These are phyloP conservation scores for Diplazon laetatorius DNA, from an alignment of 2,888 invertebrate species.

Conservation along the genomic window DNA sequence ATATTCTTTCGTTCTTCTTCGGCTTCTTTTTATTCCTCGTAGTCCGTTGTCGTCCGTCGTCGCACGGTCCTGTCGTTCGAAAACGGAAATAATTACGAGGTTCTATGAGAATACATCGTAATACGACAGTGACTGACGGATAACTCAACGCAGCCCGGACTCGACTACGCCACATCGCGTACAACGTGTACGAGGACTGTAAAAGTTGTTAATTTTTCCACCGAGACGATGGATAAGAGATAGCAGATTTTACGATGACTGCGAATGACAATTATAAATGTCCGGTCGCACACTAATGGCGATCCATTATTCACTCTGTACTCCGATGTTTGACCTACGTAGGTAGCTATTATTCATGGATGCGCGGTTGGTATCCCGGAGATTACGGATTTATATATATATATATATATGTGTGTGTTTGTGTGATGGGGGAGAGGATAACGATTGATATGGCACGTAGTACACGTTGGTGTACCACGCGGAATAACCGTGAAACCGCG, in stretches of 20 bases:
- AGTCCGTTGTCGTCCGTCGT: no score
- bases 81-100: conserved; percentile 67
- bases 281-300: conserved; percentile 56
- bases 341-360: conserved; percentile 2
- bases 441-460: conserved; percentile 40
- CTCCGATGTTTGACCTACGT: neutral
- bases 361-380: conserved; percentile 8
- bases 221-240: conserved; percentile 21
- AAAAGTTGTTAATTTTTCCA: conserved; percentile 25
- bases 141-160: neutral
- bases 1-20: conserved; percentile 19
- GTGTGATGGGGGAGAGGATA: no score
- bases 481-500: neutral
- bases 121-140: conserved; percentile 45
- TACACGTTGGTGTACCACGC: neutral
- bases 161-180: neutral
- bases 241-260: conserved; percentile 55
- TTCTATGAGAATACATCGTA: conserved; percentile 53
- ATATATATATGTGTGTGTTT: no score
- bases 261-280: conserved; percentile 63
- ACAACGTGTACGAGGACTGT: conserved; percentile 16
- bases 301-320: conserved; percentile 49
- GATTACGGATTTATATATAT: no score
- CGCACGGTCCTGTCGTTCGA: conserved; percentile 59
- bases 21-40: no score